These are phyloP conservation scores for Podarcis cretensis DNA, from an alignment of 2,113 vertebrate species.

Conservation along the genomic window DNA sequence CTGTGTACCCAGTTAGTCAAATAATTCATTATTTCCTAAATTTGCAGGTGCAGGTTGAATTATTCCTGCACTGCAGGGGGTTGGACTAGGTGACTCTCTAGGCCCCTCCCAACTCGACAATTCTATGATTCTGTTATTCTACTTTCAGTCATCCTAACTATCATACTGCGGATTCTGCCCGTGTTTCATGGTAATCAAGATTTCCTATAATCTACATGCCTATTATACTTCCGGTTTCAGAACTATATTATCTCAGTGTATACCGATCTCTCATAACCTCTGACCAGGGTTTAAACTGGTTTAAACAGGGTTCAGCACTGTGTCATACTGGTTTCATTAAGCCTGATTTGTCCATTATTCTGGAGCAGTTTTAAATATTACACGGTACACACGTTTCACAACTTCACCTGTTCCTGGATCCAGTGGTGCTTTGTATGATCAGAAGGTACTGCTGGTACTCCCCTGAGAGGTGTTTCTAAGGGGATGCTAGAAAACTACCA, in stretches of 20 bases:
- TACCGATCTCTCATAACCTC: neutral
- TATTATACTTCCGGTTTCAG: neutral
- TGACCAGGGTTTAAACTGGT: neutral
- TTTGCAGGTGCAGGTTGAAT: neutral
- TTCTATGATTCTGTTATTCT: too few species aligned
- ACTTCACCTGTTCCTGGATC: neutral
- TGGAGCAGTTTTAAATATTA: neutral
- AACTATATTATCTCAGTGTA: neutral
- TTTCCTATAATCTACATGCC: neutral
- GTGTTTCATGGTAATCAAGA: neutral
- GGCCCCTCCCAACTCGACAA: too few species aligned
- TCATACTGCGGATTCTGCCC: neutral
- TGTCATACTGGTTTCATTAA: neutral
- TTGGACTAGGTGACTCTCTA: too few species aligned
- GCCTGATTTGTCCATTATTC: neutral
- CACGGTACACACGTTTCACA: slow-evolving; percentile 3
- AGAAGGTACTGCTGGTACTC: neutral
- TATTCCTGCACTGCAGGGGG: too few species aligned
- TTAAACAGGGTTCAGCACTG: neutral
- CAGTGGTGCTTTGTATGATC: neutral
- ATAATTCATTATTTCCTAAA: neutral
- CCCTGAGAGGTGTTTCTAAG: too few species aligned
- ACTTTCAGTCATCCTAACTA: neutral
- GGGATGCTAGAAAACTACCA: too few species aligned
- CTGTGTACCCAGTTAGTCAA: neutral